Evolutionary conservation across 2,888 invertebrate genomes (phyloP), one percentile per base, ranked within the genome.

Genomic region (Miltochrista miniata): DNA sequence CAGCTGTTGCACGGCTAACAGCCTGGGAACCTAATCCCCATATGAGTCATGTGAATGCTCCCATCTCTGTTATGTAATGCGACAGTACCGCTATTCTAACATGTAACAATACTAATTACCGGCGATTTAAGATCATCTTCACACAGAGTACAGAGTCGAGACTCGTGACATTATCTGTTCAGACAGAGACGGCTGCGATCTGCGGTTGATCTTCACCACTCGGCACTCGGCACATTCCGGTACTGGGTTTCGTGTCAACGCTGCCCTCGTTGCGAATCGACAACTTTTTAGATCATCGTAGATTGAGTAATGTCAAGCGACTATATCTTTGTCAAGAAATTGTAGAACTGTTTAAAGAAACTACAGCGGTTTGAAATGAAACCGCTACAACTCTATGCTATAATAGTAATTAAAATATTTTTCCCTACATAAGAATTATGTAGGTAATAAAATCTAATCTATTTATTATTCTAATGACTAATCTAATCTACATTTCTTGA

Each of bases 31-130:
- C 72, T 69, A 70, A 73, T 75, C 70, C 74, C 72, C 79, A 74
- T 74, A 76, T 24, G 18, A 24, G 3, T 24, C 18, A 24, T 81
- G 81, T 74, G 76, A 78, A 79, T 70, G 70, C 81, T 86, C 87
- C 78, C 87, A 87, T 86, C 82, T 81, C 70, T 74, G 78, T 86
- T 85, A 85, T 83, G 75, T 80, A 85, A 87, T 74, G 72, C 71
- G 70, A 79, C 76, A 67, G 76, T 84, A 85, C 88, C 82, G 87
- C 87, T 88, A 79, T 60, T 66, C 70, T 79, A 81, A 74, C 83
- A 85, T 82, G 85, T 81, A 83, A 86, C 83, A 84, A 86, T 77
- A 78, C 81, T 81, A 85, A 83, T 81, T 79, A 80, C 70, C 71
- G 71, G 66, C 63, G 65, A 61, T 67, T 68, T 70, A 64, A 76